Evolutionary conservation across 2,888 invertebrate genomes (phyloP), one percentile per base, ranked within the genome.

Genomic region (Pseudococcus longispinus): DNA sequence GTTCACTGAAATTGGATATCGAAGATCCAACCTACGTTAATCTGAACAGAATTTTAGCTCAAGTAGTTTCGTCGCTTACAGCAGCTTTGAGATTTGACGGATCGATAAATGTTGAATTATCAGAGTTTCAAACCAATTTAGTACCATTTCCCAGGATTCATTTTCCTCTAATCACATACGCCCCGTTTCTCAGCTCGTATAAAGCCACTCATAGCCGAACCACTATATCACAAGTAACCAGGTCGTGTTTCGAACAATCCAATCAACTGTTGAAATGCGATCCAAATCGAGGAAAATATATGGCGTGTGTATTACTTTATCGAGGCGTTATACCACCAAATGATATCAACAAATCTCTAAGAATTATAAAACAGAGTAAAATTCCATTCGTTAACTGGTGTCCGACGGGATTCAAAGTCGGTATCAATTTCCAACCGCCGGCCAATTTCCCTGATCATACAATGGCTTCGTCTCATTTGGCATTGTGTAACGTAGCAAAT

Each of bases 301-400:
- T 97, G 96, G 96, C 96, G 46, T 96, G 96, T 90, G 96, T 96
- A 89, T 92, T 96, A 89, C 92, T 96, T 88, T 96, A 96, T 90
- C 93, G 96, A 13, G 98, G 98, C 0, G 97, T 98, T 90, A 97
- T 98, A 15, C 96, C 95, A 37, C 95, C 96, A 0, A 95, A 95
- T 90, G 97, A 97, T 90, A 96, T 97, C 9, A 97, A 97, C 90
- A 95, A 94, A 0, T 95, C 96, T n/a, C 95, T 96, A 86, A 95
- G 95, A 0, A 93, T 93, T 84, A 95, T 96, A 92, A 96, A 96
- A 91, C 44, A 51, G 18, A 86, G 86, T 80, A 44, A 77, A 55
- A 86, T 86, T 55, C 86, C 86, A 9, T 86, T 86, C 32, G 86
- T 86, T 4, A 86, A 86, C 32, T 86, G 86, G 86, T 86, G 86